Conservation (phyloP, 2,797 vertebrate species). For the Typhlichthys eigenmanni region DNA sequence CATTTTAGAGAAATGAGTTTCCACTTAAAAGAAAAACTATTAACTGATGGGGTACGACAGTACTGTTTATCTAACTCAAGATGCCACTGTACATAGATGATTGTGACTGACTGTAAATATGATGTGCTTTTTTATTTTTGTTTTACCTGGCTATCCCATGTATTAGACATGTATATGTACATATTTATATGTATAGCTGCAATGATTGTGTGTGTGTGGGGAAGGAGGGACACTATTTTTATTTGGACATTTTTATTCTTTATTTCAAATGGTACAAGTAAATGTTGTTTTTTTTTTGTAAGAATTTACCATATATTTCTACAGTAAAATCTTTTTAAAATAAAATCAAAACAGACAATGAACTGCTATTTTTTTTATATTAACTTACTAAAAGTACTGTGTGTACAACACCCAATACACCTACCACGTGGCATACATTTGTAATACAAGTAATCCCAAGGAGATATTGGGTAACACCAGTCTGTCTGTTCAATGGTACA, state of each 20-base stretch:
- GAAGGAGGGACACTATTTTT: slow-evolving; percentile 48
- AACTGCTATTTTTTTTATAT: too few species aligned
- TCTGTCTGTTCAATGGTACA: background rate
- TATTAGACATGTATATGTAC: slow-evolving; percentile 53
- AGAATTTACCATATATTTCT: slow-evolving; percentile 13
- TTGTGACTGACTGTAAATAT: slow-evolving; percentile 64
- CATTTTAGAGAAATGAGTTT: slow-evolving; percentile 38
- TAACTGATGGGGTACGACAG: slow-evolving; percentile 44
- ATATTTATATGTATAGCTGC: slow-evolving; percentile 51
- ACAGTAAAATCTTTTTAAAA: background rate
- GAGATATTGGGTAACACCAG: too few species aligned
- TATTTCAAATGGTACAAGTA: slow-evolving; percentile 52
- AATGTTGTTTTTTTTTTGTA: slow-evolving; percentile 26
- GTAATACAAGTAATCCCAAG: too few species aligned
- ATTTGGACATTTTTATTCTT: slow-evolving; percentile 72
- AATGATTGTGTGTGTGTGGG: background rate
- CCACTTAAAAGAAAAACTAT: slow-evolving; percentile 54
- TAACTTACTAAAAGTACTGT: too few species aligned
- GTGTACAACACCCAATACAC: too few species aligned
- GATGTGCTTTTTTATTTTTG: slow-evolving; percentile 47
- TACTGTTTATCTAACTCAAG: slow-evolving; percentile 53
- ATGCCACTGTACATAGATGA: slow-evolving; percentile 16
- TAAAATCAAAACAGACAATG: too few species aligned
- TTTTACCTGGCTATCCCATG: slow-evolving; percentile 46
- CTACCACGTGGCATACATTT: too few species aligned